Base-by-base conservation (phyloP, 2,113 vertebrate species). In the Pleuronectes platessa region DNA sequence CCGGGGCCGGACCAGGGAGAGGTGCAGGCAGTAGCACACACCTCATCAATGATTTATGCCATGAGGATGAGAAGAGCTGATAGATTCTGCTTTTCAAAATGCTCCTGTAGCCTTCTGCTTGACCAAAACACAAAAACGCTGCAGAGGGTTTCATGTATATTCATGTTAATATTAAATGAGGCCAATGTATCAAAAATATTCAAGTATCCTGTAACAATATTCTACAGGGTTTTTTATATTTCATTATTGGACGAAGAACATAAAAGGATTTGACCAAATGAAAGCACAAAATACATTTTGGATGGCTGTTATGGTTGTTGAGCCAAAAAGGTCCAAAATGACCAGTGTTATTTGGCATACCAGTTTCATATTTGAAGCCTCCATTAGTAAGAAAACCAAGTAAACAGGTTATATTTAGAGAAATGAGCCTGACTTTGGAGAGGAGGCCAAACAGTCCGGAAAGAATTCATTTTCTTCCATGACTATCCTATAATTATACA, bases 41-140 rank as follows among this genome's bases (percentile, higher is more conserved):
- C 69, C 54, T 76, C 70, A 86, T 92, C 53, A 86, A 92, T 88
- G 76, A 88, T 92, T 89, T 53, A 92, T 71, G 40, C 55, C 71
- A 71, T 68, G 62, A 80, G 84, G 78, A 86, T 84, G 37, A 88
- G 84, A 71, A 27, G 68, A 77, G 78, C 73, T 76, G 82, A 83
- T 77, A 79, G 79, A 85, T 83, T 88, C 74, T 84, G 74, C 77
- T 65, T 18, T 77, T 79, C 70, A 79, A 87, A 84, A 84, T 62
- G 83, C 78, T 86, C 62, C 76, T 81, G 17, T 59, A 82, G 74
- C 73, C 75, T 80, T 78, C 73, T 61, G 35, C 81, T 84, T 69
- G 77, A 62, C 81, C 71, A 73, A 71, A 82, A 73, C 59, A 70
- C 54, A 64, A 49, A 64, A 54, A 75, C 59, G 68, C 71, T 67